Evolutionary conservation across 2,888 invertebrate genomes (phyloP).

Genomic region (Chironomus tentans): DNA sequence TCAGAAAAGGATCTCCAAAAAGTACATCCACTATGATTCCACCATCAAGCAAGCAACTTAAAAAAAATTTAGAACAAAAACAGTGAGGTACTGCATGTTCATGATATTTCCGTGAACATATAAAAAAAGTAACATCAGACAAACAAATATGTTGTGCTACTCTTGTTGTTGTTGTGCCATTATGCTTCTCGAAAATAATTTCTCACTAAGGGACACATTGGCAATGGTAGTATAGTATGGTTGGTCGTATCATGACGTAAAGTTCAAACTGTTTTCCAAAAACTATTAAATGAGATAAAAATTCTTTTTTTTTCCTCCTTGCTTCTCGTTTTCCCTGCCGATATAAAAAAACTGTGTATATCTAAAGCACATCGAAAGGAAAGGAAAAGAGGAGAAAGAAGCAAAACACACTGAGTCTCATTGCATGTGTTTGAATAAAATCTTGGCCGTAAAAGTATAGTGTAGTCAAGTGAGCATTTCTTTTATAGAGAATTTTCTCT

Average conservation of each 20-base stretch:
- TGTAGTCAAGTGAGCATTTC: conserved; percentile 15
- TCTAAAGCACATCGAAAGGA: not conserved
- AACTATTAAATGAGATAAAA: conserved; percentile 26
- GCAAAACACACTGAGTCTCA: not conserved
- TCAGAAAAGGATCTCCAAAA: no score
- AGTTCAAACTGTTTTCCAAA: conserved; percentile 26
- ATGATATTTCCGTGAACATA: no score
- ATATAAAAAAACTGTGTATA: no score
- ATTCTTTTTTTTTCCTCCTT: not conserved
- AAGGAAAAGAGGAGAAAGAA: not conserved
- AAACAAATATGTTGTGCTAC: not conserved
- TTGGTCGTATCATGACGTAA: conserved; percentile 5
- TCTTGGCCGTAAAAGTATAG: conserved; percentile 22
- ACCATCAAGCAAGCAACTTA: no score
- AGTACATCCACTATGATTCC: no score
- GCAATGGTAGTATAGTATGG: not conserved
- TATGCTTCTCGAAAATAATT: conserved; percentile 25
- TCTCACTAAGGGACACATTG: conserved; percentile 24
- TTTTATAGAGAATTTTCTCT: conserved; percentile 3
- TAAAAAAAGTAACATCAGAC: not conserved
- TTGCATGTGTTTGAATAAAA: conserved; percentile 20
- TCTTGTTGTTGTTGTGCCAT: conserved; percentile 6
- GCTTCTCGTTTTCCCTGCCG: not conserved
- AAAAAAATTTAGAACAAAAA: no score
- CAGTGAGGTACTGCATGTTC: no score